Evolutionary conservation across 1,140 invertebrate genomes (phyloP).

Genomic region (Tetramorium parvispinum): DNA sequence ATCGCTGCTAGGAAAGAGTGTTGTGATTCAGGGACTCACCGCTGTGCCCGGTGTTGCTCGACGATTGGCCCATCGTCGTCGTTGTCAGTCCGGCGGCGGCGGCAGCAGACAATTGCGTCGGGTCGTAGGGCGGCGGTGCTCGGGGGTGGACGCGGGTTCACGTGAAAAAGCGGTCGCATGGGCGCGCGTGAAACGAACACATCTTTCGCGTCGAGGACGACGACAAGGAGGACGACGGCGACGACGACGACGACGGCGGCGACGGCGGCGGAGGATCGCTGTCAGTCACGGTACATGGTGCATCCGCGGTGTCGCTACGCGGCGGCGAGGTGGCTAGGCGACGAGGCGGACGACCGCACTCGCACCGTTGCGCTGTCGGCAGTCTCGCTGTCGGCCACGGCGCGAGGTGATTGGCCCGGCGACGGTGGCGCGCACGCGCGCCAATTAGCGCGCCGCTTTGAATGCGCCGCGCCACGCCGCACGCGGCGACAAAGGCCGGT

Average conservation of each 20-base stretch:
- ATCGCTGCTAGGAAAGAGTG: background rate
- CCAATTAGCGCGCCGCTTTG: slow-evolving; percentile 69
- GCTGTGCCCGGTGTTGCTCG: slow-evolving; percentile 82
- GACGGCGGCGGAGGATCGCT: slow-evolving; percentile 70
- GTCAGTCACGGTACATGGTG: slow-evolving; percentile 73
- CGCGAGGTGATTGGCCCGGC: slow-evolving; percentile 70
- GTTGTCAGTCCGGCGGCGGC: slow-evolving; percentile 48
- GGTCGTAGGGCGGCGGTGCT: slow-evolving; percentile 48
- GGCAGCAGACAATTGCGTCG: slow-evolving; percentile 35
- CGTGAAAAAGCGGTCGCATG: slow-evolving; percentile 74
- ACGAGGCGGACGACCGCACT: slow-evolving; percentile 69
- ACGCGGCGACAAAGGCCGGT: background rate
- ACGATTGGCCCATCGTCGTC: slow-evolving; percentile 82
- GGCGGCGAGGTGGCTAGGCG: slow-evolving; percentile 51
- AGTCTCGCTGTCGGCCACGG: slow-evolving; percentile 13
- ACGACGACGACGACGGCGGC: slow-evolving; percentile 65
- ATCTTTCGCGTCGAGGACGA: slow-evolving; percentile 70
- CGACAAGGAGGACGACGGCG: slow-evolving; percentile 49
- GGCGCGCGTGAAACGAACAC: slow-evolving; percentile 74
- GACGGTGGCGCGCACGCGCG: slow-evolving; percentile 66
- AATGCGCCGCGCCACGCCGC: slow-evolving; percentile 47
- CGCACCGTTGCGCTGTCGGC: slow-evolving; percentile 22
- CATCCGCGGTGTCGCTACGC: slow-evolving; percentile 71
- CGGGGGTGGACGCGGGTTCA: slow-evolving; percentile 73
- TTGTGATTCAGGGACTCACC: slow-evolving; percentile 77